These are phyloP conservation scores for Drosophila novamexicana DNA, from an alignment of 1,140 invertebrate genomes.

Conservation along the genomic window DNA sequence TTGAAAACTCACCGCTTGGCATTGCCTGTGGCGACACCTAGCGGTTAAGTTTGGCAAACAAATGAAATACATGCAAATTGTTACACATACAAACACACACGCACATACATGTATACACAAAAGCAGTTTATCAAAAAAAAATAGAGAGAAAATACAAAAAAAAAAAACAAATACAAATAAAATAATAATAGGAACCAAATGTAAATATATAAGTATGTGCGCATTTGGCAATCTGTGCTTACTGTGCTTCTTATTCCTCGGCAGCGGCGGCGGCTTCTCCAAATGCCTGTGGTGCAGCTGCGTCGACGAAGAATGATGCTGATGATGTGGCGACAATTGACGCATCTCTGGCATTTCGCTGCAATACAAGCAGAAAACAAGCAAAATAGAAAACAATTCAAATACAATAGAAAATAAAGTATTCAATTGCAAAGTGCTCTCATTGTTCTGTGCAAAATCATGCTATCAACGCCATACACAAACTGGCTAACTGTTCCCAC, in stretches of 20 bases:
- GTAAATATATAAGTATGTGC: conserved; percentile 50
- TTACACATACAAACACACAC: conserved; percentile 27
- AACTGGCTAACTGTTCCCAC: too few relatives aligned
- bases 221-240: conserved; percentile 86
- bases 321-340: conserved; percentile 56
- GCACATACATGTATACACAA: conserved; percentile 9
- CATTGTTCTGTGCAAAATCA: background rate
- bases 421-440: background rate
- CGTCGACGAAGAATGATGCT: conserved; percentile 38
- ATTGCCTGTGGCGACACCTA: conserved; percentile 43
- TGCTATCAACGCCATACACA: background rate
- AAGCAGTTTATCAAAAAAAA: conserved; percentile 21
- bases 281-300: conserved; percentile 78
- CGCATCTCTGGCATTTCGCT: conserved; percentile 68
- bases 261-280: conserved; percentile 93
- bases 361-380: conserved; percentile 4
- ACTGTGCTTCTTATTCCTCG: conserved; percentile 92
- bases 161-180: conserved; percentile 42
- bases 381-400: background rate
- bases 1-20: conserved; percentile 59
- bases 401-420: background rate
- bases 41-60: conserved; percentile 36
- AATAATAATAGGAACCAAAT: conserved; percentile 47
- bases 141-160: conserved; percentile 40
- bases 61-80: conserved; percentile 9